Conservation (phyloP, 64 coral and sea anemone genomes). For the Platygyra sinensis region DNA sequence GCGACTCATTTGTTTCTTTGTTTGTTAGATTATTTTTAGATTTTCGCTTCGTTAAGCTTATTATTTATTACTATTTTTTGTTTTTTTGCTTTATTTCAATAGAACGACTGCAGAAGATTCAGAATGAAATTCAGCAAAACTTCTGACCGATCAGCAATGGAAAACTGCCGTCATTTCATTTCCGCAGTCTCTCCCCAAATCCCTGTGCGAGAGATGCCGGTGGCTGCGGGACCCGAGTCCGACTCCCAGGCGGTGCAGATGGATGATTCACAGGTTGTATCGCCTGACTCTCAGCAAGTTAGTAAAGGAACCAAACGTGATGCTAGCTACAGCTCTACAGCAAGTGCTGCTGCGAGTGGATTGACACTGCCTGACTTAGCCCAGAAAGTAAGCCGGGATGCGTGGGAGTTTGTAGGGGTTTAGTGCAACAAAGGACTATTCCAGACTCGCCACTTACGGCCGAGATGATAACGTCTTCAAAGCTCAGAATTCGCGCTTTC, state of each 20-base stretch:
- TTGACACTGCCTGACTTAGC: slow-evolving; percentile 33
- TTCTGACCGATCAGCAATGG: slow-evolving; percentile 33
- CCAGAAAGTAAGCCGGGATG: slow-evolving; percentile 11
- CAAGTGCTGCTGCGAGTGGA: neutral
- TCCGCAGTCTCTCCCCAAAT: slow-evolving; percentile 51
- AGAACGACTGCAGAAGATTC: slow-evolving; percentile 74
- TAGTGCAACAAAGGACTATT: too few species aligned
- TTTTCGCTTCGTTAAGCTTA: too few species aligned
- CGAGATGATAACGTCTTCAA: too few species aligned
- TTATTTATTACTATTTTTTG: too few species aligned
- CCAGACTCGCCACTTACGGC: too few species aligned
- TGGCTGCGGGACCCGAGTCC: neutral
- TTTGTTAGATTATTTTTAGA: too few species aligned
- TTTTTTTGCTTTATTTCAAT: neutral
- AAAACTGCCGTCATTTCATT: slow-evolving; percentile 76
- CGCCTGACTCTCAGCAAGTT: slow-evolving; percentile 51
- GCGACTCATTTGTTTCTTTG: too few species aligned
- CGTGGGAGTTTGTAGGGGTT: too few species aligned
- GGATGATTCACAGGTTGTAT: slow-evolving; percentile 72
- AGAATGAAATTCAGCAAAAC: slow-evolving; percentile 84
- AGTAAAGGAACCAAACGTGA: neutral
- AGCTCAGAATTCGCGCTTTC: too few species aligned
- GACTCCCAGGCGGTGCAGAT: slow-evolving; percentile 65
- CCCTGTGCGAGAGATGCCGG: slow-evolving; percentile 59
- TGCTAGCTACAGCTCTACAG: neutral